phyloP scores from a whole-genome alignment of 2,797 vertebrate species.

The Lagorchestes hirsutus region DNA sequence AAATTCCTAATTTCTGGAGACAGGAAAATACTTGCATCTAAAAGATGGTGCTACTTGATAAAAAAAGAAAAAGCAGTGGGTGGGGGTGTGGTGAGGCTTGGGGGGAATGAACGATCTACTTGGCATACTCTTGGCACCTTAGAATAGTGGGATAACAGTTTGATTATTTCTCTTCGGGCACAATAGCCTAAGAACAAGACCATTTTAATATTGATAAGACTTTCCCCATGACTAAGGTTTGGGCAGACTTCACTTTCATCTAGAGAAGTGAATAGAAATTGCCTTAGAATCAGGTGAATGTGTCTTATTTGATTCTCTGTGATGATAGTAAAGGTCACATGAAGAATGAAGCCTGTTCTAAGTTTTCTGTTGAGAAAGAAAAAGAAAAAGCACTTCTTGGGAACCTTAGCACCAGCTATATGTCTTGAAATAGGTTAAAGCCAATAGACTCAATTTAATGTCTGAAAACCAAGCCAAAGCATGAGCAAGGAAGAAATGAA shows the following conservation, averaged over 20 bases:
- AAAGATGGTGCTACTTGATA: not conserved
- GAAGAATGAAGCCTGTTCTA: conserved; percentile 10
- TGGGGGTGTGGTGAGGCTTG: no score
- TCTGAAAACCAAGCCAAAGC: not conserved
- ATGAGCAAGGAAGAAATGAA: not conserved
- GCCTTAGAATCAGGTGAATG: conserved; percentile 51
- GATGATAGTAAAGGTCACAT: not conserved
- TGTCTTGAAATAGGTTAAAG: conserved; percentile 1
- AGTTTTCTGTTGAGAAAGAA: not conserved
- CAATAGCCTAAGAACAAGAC: not conserved
- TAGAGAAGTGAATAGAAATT: conserved; percentile 16
- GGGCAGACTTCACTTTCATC: conserved; percentile 10
- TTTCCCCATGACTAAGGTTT: not conserved
- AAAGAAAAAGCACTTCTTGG: not conserved
- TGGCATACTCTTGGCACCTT: not conserved
- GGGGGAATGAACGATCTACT: not conserved
- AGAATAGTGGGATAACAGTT: not conserved
- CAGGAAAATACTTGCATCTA: conserved; percentile 15
- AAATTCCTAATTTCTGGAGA: not conserved
- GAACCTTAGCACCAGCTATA: not conserved
- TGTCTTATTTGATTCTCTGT: not conserved
- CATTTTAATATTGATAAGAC: conserved; percentile 37
- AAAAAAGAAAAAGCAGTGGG: not conserved
- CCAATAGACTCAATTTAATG: not conserved
- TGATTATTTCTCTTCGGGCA: conserved; percentile 19